phyloP scores from a whole-genome alignment of 2,888 invertebrate species.

The Eumerus sabulonum region DNA sequence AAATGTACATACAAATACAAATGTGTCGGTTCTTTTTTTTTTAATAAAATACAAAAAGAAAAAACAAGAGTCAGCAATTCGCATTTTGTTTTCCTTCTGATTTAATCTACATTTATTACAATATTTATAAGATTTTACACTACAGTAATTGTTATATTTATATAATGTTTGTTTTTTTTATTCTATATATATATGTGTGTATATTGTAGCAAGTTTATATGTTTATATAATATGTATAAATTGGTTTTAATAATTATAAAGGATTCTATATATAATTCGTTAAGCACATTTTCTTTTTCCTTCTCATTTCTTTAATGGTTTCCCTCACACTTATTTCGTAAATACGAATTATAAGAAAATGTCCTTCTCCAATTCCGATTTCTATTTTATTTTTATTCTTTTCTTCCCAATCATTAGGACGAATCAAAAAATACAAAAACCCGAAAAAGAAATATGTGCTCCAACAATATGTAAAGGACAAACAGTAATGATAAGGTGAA shows the following conservation, averaged over 20 bases:
- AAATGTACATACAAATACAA: slow-evolving; percentile 31
- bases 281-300: slow-evolving; percentile 59
- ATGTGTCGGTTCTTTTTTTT: slow-evolving; percentile 25
- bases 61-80: slow-evolving; percentile 45
- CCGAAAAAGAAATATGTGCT: slow-evolving; percentile 11
- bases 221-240: slow-evolving; percentile 42
- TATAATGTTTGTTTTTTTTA: slow-evolving; percentile 34
- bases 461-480: no score
- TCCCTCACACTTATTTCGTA: no score
- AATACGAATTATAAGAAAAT: slow-evolving; percentile 46
- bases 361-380: slow-evolving; percentile 14
- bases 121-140: slow-evolving; percentile 67
- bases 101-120: slow-evolving; percentile 68
- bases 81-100: slow-evolving; percentile 8
- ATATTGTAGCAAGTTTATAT: slow-evolving; percentile 51
- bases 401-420: slow-evolving; percentile 2
- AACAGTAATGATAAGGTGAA: no score
- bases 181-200: slow-evolving; percentile 56
- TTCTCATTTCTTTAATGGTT: no score
- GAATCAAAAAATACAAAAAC: slow-evolving; percentile 9
- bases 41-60: no score
- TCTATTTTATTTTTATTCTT: no score
- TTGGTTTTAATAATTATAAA: slow-evolving; percentile 47
- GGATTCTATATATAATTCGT: slow-evolving; percentile 53
- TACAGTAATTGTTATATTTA: slow-evolving; percentile 58